Evolutionary conservation across 2,888 invertebrate species (phyloP).

Genomic region (Charanyca ferruginea): DNA sequence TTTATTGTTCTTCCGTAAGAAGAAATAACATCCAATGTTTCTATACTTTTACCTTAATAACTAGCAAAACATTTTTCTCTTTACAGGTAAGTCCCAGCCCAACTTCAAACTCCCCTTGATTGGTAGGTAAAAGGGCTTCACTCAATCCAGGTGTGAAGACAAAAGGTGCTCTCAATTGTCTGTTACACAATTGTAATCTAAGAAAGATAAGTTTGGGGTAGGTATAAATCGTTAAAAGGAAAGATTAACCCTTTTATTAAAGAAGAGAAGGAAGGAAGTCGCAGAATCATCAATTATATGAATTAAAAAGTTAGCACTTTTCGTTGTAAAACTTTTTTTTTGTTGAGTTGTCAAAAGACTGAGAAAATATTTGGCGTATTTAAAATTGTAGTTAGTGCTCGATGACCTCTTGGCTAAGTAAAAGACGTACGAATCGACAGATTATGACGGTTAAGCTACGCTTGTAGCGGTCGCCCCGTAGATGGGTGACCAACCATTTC

Average conservation of each 20-base stretch:
- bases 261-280: slow-evolving; percentile 47
- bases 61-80: slow-evolving; percentile 40
- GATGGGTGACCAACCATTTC: too few relatives aligned
- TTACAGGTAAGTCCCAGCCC: slow-evolving; percentile 64
- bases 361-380: not conserved
- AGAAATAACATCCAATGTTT: slow-evolving; percentile 6
- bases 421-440: too few relatives aligned
- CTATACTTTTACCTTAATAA: not conserved
- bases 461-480: too few relatives aligned
- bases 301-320: slow-evolving; percentile 41
- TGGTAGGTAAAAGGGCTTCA: slow-evolving; percentile 42
- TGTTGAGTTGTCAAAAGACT: not conserved
- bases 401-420: too few relatives aligned
- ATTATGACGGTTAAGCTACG: too few relatives aligned
- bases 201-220: slow-evolving; percentile 58
- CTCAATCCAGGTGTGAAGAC: slow-evolving; percentile 56
- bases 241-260: slow-evolving; percentile 54
- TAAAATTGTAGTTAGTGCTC: not conserved
- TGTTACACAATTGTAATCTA: slow-evolving; percentile 54
- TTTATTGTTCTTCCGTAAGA: not conserved
- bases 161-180: slow-evolving; percentile 61
- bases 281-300: slow-evolving; percentile 44
- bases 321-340: slow-evolving; percentile 1
- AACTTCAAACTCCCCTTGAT: slow-evolving; percentile 21
- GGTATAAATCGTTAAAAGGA: slow-evolving; percentile 47